Base-by-base conservation (phyloP, 2,113 vertebrate species). In the Pomatostomus ruficeps region DNA sequence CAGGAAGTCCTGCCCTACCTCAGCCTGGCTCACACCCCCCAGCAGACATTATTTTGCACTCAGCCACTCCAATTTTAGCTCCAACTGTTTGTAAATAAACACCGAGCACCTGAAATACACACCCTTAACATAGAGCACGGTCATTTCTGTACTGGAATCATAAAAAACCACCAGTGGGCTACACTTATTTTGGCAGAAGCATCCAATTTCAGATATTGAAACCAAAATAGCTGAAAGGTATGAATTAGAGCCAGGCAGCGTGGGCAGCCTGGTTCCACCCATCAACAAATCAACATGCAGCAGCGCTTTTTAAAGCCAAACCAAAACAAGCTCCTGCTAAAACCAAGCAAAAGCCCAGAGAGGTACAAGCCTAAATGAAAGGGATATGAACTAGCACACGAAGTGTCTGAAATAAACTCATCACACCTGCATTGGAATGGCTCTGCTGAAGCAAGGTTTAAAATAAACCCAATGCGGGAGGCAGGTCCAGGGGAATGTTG, bases 161-260 rank as follows among this genome's bases (percentile, higher is more conserved):
- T 8, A 67, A 78, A 96, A 93, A 87, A 75, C 4, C 81, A 91
- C 52, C 88, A 81, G 70, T 68, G 73, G 93, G 77, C 74, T 85
- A 61, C 42, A 73, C 54, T 93, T 79, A 42, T 5, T 85, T 62
- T 20, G 2, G 85, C 42, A 93, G 88, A 88, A 73, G 59, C 10
- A 2, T 80, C 85, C 85, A 70, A 74, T 80, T 94, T 57, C 67
- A 80, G 94, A 94, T 83, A 85, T 20, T 77, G 90, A 94, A 88
- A 83, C 82, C 82, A 65, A 91, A 96, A 95, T 80, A 96, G 92
- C 93, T 48, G 72, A 90, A 89, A 95, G 82, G 94, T 74, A 91
- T 14, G 82, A 96, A 80, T 88, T 86, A 71, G 75, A 96, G 96
- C 54, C 95, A 96, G 93, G 26, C 77, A 2, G 83, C 22, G 63